phyloP scores from a whole-genome alignment of 2,888 invertebrate species.

The Mellilla xanthometata region DNA sequence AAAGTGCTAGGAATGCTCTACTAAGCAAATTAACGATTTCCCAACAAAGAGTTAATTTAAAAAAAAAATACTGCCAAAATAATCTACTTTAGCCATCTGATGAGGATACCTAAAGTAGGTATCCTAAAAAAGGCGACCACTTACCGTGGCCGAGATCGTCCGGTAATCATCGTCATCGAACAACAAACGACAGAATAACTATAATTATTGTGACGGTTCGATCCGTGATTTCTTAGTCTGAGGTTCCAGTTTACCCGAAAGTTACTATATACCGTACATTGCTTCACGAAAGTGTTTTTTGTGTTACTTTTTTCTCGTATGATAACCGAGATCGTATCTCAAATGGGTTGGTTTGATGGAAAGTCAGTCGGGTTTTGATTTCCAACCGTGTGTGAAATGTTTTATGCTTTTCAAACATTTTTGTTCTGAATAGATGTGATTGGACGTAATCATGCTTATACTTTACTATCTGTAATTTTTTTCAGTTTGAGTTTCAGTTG shows the following conservation, averaged over 20 bases:
- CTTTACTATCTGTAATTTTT: too few species aligned
- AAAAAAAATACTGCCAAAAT: too few species aligned
- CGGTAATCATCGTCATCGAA: too few species aligned
- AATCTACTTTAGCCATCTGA: too few species aligned
- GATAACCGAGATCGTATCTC: slow-evolving; percentile 42
- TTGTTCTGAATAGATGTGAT: neutral
- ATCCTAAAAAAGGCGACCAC: too few species aligned
- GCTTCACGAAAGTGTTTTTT: slow-evolving; percentile 66
- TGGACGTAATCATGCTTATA: neutral
- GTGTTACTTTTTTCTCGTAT: slow-evolving; percentile 51
- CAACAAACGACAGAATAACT: too few species aligned
- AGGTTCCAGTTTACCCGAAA: neutral
- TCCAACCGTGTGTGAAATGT: slow-evolving; percentile 29
- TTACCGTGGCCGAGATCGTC: too few species aligned
- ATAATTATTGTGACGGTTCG: too few species aligned
- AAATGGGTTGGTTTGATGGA: slow-evolving; percentile 41
- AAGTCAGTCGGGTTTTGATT: slow-evolving; percentile 30
- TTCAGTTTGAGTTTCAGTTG: neutral
- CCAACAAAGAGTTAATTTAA: too few species aligned
- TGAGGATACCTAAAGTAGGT: too few species aligned
- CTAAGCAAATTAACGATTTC: too few species aligned
- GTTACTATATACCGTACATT: slow-evolving; percentile 49
- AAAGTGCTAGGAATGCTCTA: too few species aligned
- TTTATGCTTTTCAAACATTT: slow-evolving; percentile 6
- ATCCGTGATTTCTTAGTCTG: neutral